Evolutionary conservation across 1,140 invertebrate species (phyloP).

Genomic region (Hypsibius dujardini): DNA sequence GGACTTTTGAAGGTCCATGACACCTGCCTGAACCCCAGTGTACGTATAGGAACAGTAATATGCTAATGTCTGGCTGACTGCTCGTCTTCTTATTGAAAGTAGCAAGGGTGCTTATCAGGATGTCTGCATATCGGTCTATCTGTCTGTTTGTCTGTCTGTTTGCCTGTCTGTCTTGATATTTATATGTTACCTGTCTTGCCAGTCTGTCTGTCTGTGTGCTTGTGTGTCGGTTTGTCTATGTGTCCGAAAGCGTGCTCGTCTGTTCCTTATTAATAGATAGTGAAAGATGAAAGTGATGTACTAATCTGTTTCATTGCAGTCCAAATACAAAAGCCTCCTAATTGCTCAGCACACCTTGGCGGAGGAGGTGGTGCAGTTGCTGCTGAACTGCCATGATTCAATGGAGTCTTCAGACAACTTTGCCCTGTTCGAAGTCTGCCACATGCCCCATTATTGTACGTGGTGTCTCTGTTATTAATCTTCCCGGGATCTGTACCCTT

Average conservation of each 20-base stretch:
- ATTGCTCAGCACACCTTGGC: slow-evolving; percentile 73
- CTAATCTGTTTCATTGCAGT: slow-evolving; percentile 36
- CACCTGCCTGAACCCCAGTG: slow-evolving; percentile 63
- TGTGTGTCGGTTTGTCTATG: too few relatives aligned
- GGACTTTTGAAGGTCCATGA: slow-evolving; percentile 75
- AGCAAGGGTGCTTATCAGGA: too few relatives aligned
- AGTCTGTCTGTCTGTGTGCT: too few relatives aligned
- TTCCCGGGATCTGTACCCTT: too few relatives aligned
- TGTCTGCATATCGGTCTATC: neutral
- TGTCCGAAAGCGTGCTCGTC: too few relatives aligned
- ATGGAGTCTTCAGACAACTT: neutral
- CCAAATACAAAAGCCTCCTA: slow-evolving; percentile 73
- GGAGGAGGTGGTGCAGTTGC: slow-evolving; percentile 63
- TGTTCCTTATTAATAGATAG: neutral
- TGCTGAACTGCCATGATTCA: slow-evolving; percentile 53
- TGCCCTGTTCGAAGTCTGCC: neutral
- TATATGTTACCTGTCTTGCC: too few relatives aligned
- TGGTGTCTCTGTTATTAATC: too few relatives aligned
- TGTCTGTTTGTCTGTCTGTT: neutral
- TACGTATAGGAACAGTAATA: slow-evolving; percentile 29
- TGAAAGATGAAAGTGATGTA: neutral
- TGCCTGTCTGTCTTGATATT: slow-evolving; percentile 17
- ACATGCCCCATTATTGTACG: too few relatives aligned
- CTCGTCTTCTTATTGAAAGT: too few relatives aligned
- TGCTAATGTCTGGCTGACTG: too few relatives aligned